Evolutionary conservation across 2,797 vertebrate species (phyloP).

Genomic region (Enteromius paludinosus): DNA sequence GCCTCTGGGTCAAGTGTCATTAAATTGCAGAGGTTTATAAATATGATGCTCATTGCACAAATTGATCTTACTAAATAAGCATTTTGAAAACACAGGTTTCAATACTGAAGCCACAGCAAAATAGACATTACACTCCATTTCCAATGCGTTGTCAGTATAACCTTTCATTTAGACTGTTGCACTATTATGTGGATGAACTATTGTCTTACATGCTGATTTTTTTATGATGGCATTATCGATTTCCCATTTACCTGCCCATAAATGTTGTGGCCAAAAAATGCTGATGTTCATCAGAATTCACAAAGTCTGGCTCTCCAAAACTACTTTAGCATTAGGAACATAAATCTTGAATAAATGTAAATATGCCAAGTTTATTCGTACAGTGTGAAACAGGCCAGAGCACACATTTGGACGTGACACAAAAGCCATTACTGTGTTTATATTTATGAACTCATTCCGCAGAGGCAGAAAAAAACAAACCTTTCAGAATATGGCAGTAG

Average conservation of each 20-base stretch:
- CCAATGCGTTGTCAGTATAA: neutral
- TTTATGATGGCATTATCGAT: slow-evolving; percentile 1
- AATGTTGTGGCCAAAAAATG: neutral
- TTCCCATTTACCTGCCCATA: slow-evolving; percentile 24
- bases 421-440: slow-evolving; percentile 6
- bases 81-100: slow-evolving; percentile 6
- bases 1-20: neutral
- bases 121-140: neutral
- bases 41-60: slow-evolving; percentile 15
- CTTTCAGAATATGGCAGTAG: neutral
- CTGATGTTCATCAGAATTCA: neutral
- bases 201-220: neutral
- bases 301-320: neutral
- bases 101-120: neutral
- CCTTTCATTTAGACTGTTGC: neutral
- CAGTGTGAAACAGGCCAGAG: neutral
- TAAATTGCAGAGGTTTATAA: slow-evolving; percentile 29
- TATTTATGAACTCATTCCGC: slow-evolving; percentile 13
- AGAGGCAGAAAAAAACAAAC: neutral
- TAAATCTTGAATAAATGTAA: slow-evolving; percentile 7
- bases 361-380: neutral
- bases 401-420: slow-evolving; percentile 5
- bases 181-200: neutral
- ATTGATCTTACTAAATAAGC: neutral
- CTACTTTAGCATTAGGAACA: neutral